Base-by-base conservation (phyloP, 2,888 invertebrate genomes). In the Ectropis crepuscularia region DNA sequence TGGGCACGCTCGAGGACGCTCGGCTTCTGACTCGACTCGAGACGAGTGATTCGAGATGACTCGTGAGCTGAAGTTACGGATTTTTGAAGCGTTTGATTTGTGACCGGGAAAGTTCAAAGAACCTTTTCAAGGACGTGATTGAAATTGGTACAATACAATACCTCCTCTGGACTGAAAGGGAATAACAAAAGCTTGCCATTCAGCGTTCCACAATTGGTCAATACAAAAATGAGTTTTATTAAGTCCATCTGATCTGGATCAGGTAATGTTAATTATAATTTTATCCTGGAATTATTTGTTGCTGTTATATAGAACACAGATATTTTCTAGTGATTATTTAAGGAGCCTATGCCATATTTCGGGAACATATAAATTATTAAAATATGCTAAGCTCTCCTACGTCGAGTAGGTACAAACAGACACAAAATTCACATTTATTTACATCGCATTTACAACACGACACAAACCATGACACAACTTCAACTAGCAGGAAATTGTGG, bases 1-100 rank as follows among this genome's bases (percentile, higher is more conserved):
- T 58, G 61, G 55, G 62, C 58, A 57, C 62, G 65, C 39, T 61
- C 50, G 54, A 61, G 61, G 61, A 41, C 58, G 68, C 65, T 65
- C 60, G 64, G 59, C 57, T 58, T 11, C 63, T 47, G 54, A 57
- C 60, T 60, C 43, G 53, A 57, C 28, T 57, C 53, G 64, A 41
- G 47, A 53, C 51, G 55, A 65, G 57, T 48, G 60, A 61, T 60
- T 65, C 51, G 53, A 57, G 57, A 61, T 61, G 60, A 53, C 53
- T 60, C 48, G 37, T 50, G 60, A 60, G 47, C 46, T 42, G 11
- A 6, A 47, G 38, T 43, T 55, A 59, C 64, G 47, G 47, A 59
- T 50, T 60, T 64, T 57, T 61, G 50, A 60, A 60, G 53, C 53
- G 51, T 57, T 61, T 65, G 57, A 65, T 65, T 61, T 57, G 64